Evolutionary conservation across 30 jellyfish, hydroid and myxozoan species (phyloP).

Genomic region (Rhopilema esculentum): DNA sequence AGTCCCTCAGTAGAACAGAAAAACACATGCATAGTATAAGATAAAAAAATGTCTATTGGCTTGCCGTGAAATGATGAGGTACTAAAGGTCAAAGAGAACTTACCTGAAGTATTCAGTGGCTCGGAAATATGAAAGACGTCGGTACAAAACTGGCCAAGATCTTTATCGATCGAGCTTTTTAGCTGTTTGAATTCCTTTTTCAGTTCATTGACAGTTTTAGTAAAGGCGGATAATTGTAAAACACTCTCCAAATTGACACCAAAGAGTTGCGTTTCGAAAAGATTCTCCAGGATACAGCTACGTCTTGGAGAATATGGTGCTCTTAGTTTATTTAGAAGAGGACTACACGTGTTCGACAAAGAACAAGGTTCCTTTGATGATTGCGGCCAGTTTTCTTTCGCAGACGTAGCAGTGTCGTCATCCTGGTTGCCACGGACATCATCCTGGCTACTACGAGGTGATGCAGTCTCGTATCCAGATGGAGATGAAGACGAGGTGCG

Average conservation of each 20-base stretch:
- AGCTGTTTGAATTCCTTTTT: slow-evolving; percentile 21
- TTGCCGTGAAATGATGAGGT: background rate
- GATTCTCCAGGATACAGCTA: slow-evolving; percentile 28
- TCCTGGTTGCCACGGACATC: slow-evolving; percentile 11
- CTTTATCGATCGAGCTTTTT: background rate
- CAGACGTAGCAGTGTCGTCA: background rate
- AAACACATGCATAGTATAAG: background rate
- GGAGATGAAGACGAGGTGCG: slow-evolving; percentile 55
- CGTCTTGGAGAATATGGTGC: slow-evolving; percentile 43
- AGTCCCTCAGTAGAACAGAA: too few relatives aligned
- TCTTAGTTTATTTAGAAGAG: slow-evolving; percentile 29
- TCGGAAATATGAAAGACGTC: background rate
- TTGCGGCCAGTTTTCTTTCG: background rate
- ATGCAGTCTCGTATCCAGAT: slow-evolving; percentile 74
- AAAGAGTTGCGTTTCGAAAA: slow-evolving; percentile 1
- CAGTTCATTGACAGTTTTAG: slow-evolving; percentile 18
- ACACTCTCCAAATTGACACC: slow-evolving; percentile 9
- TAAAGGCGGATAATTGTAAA: background rate
- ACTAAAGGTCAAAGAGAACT: background rate
- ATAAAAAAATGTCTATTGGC: background rate
- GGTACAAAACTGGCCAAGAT: slow-evolving; percentile 4
- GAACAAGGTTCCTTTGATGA: background rate
- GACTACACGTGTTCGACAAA: slow-evolving; percentile 15
- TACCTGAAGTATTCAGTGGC: slow-evolving; percentile 4
- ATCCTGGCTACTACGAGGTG: slow-evolving; percentile 17